Evolutionary conservation across 2,113 vertebrate genomes (phyloP), one percentile per base, ranked within the genome.

Genomic region (Halcyon senegalensis): DNA sequence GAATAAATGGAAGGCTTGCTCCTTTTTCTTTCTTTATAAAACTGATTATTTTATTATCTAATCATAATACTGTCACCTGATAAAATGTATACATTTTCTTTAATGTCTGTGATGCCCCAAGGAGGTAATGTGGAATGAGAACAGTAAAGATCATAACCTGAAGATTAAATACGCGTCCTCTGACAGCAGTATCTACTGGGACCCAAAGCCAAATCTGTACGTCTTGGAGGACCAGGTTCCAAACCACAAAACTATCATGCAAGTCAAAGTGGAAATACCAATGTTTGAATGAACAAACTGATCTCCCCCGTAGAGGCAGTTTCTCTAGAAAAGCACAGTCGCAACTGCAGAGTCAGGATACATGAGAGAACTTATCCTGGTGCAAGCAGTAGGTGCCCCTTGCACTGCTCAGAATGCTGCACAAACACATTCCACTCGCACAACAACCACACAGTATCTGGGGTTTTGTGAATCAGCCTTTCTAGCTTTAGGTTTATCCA

Each of bases 61-160:
- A 92, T 77, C 69, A 41, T 58, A 83, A 48, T 30, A 37, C 20
- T 43, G 64, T 60, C 69, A 58, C 77, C n/a, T 84, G 67, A 94
- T 66, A 68, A 7, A 90, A 33, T 11, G 37, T 13, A 89, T 59
- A 90, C 9, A 43, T 93, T 93, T 59, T 48, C 27, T 33, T 77
- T 51, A 66, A 73, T 44, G 30, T 59, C 77, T 60, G 11, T 9
- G 37, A 83, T 68, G 46, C 7, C 86, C 53, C 14, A 31, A 84
- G 46, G 80, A 90, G 73, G 43, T 44, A 70, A 72, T 2, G 53
- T 56, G 35, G 83, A 93, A 89, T 9, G 27, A 67, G 53, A 92
- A 46, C 60, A 81, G 93, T 87, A 96, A 89, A 92, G 56, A 88
- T 75, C 53, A 72, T 28, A 92, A 75, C 67, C 46, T 78, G 72